Evolutionary conservation across 2,797 vertebrate species (phyloP), one percentile per base, ranked within the genome.

Genomic region (Psittacula derbiana): DNA sequence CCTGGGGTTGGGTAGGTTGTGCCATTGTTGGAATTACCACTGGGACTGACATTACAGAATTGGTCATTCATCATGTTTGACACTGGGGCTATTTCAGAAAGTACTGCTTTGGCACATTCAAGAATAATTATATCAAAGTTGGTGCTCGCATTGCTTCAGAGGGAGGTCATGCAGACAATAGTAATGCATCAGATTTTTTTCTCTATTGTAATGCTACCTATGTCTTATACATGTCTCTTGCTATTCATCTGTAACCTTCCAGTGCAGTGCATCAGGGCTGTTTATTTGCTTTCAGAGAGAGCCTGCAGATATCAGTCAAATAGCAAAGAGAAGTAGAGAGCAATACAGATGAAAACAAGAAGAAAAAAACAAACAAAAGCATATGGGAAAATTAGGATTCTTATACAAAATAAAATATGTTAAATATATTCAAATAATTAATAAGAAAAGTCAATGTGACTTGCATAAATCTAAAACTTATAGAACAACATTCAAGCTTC

Each of bases 11-110:
- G 25, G 53, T 41, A 62, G 41, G 52, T 88, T 84, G 84, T 88
- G 85, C 69, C 87, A 53, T 47, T 92, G 79, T 88, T 82, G 80
- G 91, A 96, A 90, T 86, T 86, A 90, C 96, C 95, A 86, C 91
- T 95, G 93, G 95, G 94, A 94, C 92, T 94, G 93, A 96, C 96
- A 96, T 97, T 97, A 96, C 70, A 80, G 94, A 96, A 97, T 93
- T 95, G 95, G 81, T 47, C 96, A 83, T 97, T 96, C 94, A 96
- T 97, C 97, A 97, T 95, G 90, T 87, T 79, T 97, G 96, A 95
- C 96, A 92, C 74, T 0, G 2, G 89, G 95, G 94, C 96, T 94
- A 97, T 97, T 97, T 97, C 95, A 80, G 92, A 97, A 94, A 97
- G 95, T 96, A 97, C 88, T 92, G 81, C 96, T 95, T 89, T 97